A percentile compares a stretch with the other conserved stretches of the same genome.
Evolutionary conservation across 1,140 invertebrate genomes (phyloP).

Genomic region (Aphelinus atriplicis): DNA sequence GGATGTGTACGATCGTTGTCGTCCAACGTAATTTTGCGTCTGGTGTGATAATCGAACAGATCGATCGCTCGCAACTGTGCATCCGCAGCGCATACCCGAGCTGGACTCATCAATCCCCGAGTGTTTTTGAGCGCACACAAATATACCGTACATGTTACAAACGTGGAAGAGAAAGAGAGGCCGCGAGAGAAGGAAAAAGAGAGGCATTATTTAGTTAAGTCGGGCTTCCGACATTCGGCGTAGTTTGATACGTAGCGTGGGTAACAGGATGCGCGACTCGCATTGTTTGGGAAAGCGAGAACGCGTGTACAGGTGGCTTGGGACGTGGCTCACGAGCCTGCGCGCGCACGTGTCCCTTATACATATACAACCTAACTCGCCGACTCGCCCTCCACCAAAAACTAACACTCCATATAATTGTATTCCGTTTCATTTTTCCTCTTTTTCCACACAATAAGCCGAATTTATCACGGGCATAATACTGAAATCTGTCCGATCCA

Average conservation of each 20-base stretch:
- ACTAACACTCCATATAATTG: too few relatives aligned
- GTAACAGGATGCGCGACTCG: conserved; percentile 41
- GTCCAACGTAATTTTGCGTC: too few relatives aligned
- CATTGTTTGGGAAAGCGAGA: conserved; percentile 35
- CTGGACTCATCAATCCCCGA: conserved; percentile 38
- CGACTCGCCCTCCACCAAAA: too few relatives aligned
- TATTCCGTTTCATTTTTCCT: conserved; percentile 4
- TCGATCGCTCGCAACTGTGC: too few relatives aligned
- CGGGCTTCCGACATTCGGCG: conserved; percentile 43
- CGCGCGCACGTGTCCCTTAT: too few relatives aligned
- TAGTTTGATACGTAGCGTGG: conserved; percentile 42
- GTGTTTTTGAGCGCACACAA: conserved; percentile 7
- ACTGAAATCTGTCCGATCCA: conserved; percentile 12
- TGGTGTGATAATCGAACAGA: too few relatives aligned
- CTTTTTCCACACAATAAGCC: background rate
- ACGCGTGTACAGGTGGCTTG: background rate
- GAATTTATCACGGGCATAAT: conserved; percentile 11
- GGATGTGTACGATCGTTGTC: too few relatives aligned
- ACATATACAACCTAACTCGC: too few relatives aligned
- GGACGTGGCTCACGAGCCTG: too few relatives aligned
- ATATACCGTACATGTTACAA: conserved; percentile 8
- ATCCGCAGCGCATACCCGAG: background rate
- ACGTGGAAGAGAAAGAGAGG: conserved; percentile 9
- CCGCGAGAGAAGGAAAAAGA: conserved; percentile 5
- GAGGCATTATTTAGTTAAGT: conserved; percentile 38